A percentile compares a stretch with the other conserved stretches of the same genome.
phyloP scores from a whole-genome alignment of 2,888 invertebrate species.

The Acanthosepion pharaonis region DNA sequence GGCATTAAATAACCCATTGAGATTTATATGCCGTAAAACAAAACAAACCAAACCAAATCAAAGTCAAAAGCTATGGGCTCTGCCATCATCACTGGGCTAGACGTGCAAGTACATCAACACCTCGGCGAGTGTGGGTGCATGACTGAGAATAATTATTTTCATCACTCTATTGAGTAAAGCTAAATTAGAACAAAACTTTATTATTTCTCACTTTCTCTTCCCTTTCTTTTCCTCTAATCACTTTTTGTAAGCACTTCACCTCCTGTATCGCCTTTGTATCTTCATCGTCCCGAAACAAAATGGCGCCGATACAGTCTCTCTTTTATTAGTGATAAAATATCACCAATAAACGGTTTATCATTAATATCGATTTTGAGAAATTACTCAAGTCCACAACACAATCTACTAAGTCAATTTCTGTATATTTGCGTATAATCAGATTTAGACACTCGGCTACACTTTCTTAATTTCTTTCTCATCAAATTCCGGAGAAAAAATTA shows the following conservation, averaged over 20 bases:
- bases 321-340: constrained; percentile 17
- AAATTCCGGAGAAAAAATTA: background rate
- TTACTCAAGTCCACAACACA: background rate
- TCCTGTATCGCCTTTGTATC: background rate
- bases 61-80: too few relatives aligned
- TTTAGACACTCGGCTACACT: background rate
- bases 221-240: background rate
- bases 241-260: background rate
- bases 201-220: background rate
- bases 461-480: background rate
- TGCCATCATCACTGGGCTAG: background rate
- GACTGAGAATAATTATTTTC: background rate
- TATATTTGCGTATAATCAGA: constrained; percentile 1
- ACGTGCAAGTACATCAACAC: background rate
- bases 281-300: background rate
- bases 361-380: constrained; percentile 6
- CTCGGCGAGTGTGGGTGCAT: background rate
- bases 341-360: constrained; percentile 11
- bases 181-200: background rate
- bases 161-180: background rate
- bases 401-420: constrained; percentile 2
- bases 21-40: too few relatives aligned
- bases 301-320: background rate
- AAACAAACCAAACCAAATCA: too few relatives aligned
- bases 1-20: too few relatives aligned